A percentile compares a stretch with the other conserved stretches of the same genome.
These are phyloP conservation scores for Penaeus monodon DNA, from an alignment of 2,888 invertebrate genomes.

Conservation along the genomic window DNA sequence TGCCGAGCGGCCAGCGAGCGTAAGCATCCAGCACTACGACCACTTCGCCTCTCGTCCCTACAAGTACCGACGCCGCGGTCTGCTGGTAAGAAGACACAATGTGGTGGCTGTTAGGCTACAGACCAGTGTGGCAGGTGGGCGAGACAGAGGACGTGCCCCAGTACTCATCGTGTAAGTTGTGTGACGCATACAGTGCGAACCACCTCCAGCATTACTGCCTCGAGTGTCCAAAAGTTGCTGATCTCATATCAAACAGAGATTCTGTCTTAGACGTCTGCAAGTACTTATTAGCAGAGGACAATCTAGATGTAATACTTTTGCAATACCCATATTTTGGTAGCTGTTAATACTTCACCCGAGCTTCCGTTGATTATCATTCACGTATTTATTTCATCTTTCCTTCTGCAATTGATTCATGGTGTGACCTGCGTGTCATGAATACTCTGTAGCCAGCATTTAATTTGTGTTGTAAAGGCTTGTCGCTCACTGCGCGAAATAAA, in stretches of 20 bases:
- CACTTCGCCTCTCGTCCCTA: neutral
- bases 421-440: too few relatives aligned
- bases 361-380: too few relatives aligned
- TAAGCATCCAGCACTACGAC: too few relatives aligned
- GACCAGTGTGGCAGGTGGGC: conserved; percentile 12
- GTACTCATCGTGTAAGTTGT: neutral
- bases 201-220: neutral
- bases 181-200: neutral
- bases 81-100: neutral
- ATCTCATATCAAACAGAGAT: neutral
- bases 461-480: too few relatives aligned
- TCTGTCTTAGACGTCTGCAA: too few relatives aligned
- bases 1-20: too few relatives aligned
- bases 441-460: too few relatives aligned
- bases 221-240: too few relatives aligned
- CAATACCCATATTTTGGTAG: neutral
- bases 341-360: neutral
- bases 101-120: conserved; percentile 4
- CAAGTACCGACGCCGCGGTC: neutral
- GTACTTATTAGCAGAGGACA: neutral
- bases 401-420: too few relatives aligned
- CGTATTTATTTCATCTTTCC: too few relatives aligned
- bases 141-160: conserved; percentile 25
- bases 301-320: neutral
- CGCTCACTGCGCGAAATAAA: too few relatives aligned